These are phyloP conservation scores for Scytalopus superciliaris DNA, from an alignment of 2,113 vertebrate species.

Conservation along the genomic window DNA sequence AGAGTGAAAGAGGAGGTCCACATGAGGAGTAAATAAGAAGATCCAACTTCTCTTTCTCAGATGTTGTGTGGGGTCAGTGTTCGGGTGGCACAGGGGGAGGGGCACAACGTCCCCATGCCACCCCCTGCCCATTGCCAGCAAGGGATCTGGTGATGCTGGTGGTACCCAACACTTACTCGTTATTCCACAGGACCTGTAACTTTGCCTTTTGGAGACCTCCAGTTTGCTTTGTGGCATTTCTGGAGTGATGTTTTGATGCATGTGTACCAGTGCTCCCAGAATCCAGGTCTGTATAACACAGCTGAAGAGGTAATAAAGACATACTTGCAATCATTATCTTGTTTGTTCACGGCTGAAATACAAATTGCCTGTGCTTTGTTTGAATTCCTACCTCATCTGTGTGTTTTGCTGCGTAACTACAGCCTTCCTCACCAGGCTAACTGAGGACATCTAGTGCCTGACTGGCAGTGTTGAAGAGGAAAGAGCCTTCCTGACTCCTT, in stretches of 20 bases:
- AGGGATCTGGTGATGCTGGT: neutral
- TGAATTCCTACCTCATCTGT: neutral
- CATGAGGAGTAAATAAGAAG: neutral
- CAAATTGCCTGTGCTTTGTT: neutral
- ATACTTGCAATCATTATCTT: neutral
- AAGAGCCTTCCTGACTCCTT: neutral
- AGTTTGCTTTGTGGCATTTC: accelerated
- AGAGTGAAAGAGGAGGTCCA: neutral
- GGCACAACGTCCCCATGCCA: accelerated
- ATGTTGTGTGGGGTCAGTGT: neutral
- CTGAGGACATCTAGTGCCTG: constrained; percentile 63
- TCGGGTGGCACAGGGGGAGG: neutral
- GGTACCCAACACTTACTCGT: neutral
- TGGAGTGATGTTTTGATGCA: neutral
- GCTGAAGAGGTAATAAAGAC: neutral
- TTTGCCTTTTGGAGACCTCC: neutral
- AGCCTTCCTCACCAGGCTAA: neutral
- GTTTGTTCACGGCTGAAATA: neutral
- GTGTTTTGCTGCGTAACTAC: neutral
- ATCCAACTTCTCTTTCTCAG: neutral
- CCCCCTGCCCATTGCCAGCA: accelerated
- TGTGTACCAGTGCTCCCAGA: accelerated
- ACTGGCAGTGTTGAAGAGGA: neutral
- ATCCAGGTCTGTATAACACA: neutral
- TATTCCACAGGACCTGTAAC: neutral